These are phyloP conservation scores for Melierax canorus DNA, from an alignment of 2,113 vertebrate species.

Conservation along the genomic window DNA sequence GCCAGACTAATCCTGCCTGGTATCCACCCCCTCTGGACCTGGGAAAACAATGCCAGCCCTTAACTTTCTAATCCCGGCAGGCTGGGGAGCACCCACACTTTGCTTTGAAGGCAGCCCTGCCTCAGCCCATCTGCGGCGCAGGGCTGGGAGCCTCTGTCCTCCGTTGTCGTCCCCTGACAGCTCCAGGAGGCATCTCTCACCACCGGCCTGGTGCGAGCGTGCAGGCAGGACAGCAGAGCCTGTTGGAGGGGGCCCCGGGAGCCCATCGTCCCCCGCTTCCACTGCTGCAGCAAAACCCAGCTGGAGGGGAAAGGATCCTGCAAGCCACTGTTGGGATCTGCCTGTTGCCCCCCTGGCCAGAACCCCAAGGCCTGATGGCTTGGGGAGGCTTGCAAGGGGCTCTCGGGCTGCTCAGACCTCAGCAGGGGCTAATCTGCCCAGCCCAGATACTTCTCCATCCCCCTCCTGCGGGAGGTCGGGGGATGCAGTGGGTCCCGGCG, in stretches of 20 bases:
- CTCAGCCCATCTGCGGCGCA: neutral
- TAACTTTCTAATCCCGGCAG: conserved; percentile 36
- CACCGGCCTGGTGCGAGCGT: accelerated
- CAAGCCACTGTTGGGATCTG: neutral
- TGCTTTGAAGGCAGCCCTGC: conserved; percentile 52
- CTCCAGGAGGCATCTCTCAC: conserved; percentile 28
- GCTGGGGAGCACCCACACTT: neutral
- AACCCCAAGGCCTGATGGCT: neutral
- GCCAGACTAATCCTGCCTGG: conserved; percentile 64
- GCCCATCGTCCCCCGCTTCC: accelerated
- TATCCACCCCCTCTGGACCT: conserved; percentile 30
- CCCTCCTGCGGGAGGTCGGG: accelerated
- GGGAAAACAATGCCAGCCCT: conserved; percentile 50
- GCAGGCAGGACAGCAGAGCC: neutral
- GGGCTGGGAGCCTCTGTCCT: neutral
- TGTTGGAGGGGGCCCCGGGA: neutral
- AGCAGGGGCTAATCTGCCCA: neutral
- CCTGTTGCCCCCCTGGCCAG: accelerated
- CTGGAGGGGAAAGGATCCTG: neutral
- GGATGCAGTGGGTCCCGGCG: accelerated
- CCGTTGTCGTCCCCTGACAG: neutral
- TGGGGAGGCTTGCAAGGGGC: neutral
- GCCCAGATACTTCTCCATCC: neutral
- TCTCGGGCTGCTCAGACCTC: neutral
- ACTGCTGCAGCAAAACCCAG: neutral